A percentile compares a stretch with the other conserved stretches of the same genome.
Evolutionary conservation across 1,140 invertebrate genomes (phyloP).

Genomic region (Armadillidium nasatum): DNA sequence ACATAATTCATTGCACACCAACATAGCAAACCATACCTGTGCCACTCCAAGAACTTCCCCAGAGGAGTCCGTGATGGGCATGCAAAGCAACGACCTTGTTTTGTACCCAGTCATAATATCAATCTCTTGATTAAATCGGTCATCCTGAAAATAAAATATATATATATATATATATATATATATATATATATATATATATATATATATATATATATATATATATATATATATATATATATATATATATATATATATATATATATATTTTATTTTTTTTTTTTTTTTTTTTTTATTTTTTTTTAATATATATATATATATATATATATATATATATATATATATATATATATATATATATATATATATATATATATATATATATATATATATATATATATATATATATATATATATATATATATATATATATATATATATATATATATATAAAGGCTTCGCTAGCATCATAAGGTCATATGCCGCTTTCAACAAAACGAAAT

Average conservation of each 20-base stretch:
- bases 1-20: neutral
- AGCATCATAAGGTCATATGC: no score
- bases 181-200: constrained; percentile 37
- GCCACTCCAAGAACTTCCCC: constrained; percentile 94
- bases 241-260: neutral
- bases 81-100: constrained; percentile 84
- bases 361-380: neutral
- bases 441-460: no score
- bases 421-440: no score
- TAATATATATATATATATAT: no score
- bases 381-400: neutral
- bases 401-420: no score
- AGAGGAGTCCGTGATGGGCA: constrained; percentile 90
- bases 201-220: constrained; percentile 34
- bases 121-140: constrained; percentile 86
- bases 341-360: neutral
- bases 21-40: constrained; percentile 57
- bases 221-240: constrained; percentile 34
- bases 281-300: no score
- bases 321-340: neutral
- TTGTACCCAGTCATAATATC: constrained; percentile 88
- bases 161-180: constrained; percentile 26
- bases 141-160: constrained; percentile 41
- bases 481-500: no score
- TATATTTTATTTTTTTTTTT: no score